A percentile compares a stretch with the other conserved stretches of the same genome.
These are phyloP conservation scores for Seriola quinqueradiata DNA, from an alignment of 2,113 vertebrate genomes.

Conservation along the genomic window DNA sequence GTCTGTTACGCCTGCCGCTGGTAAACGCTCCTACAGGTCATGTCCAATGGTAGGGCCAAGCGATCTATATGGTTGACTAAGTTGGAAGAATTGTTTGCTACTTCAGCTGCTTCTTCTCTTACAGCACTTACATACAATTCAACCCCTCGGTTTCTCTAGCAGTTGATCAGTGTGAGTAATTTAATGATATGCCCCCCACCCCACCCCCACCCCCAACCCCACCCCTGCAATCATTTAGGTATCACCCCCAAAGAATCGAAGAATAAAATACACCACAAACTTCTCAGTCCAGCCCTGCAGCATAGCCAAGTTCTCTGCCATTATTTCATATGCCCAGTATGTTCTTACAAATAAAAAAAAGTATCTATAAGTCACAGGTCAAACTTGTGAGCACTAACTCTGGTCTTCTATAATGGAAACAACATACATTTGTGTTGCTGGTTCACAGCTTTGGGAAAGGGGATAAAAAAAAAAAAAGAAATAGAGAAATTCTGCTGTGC, in stretches of 20 bases:
- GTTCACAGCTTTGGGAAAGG: constrained; percentile 1
- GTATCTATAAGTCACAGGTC: background rate
- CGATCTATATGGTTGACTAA: background rate
- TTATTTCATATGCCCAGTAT: background rate
- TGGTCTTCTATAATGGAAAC: background rate
- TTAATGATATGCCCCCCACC: too few species aligned
- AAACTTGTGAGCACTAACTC: background rate
- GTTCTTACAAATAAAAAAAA: constrained; percentile 1
- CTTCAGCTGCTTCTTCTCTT: background rate
- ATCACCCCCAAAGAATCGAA: background rate
- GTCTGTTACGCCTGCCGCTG: background rate
- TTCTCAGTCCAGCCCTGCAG: background rate
- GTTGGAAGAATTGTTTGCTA: background rate
- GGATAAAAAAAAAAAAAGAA: background rate
- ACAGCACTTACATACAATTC: too few species aligned
- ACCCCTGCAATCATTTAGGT: background rate
- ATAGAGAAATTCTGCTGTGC: background rate
- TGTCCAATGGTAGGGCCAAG: background rate
- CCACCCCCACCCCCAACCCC: too few species aligned
- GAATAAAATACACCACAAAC: background rate
- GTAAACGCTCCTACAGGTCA: background rate
- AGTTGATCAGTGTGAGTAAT: too few species aligned
- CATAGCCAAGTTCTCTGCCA: background rate
- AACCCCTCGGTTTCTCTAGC: too few species aligned
- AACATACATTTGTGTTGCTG: background rate